A percentile compares a stretch with the other conserved stretches of the same genome.
Evolutionary conservation across 1,140 invertebrate species (phyloP).

Genomic region (Drosophila mayri): DNA sequence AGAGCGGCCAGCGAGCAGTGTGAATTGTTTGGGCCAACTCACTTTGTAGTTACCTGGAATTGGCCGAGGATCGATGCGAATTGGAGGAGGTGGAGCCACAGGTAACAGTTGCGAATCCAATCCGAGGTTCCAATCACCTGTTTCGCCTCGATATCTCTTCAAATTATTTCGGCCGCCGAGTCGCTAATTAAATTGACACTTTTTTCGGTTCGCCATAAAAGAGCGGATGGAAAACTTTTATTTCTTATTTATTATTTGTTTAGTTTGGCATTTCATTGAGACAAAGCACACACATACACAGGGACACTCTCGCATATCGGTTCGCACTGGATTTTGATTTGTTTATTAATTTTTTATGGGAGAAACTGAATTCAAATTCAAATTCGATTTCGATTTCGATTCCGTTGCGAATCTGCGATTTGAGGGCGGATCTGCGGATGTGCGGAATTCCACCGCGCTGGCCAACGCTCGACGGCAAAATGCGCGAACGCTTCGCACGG

Average conservation of each 20-base stretch:
- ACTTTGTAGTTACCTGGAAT: slow-evolving; percentile 38
- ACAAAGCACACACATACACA: slow-evolving; percentile 34
- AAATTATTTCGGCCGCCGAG: slow-evolving; percentile 24
- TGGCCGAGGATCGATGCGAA: slow-evolving; percentile 5
- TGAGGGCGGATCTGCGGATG: slow-evolving; percentile 23
- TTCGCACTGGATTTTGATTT: slow-evolving; percentile 39
- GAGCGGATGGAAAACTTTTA: slow-evolving; percentile 71
- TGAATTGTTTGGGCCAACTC: slow-evolving; percentile 22
- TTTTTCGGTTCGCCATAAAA: slow-evolving; percentile 46
- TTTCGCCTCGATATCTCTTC: slow-evolving; percentile 47
- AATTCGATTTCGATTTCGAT: slow-evolving; percentile 19
- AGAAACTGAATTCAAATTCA: slow-evolving; percentile 22
- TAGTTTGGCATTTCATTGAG: slow-evolving; percentile 66
- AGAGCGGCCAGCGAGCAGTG: background rate
- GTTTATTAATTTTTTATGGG: slow-evolving; percentile 50
- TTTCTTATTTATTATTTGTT: slow-evolving; percentile 24
- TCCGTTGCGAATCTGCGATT: slow-evolving; percentile 37
- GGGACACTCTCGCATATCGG: slow-evolving; percentile 10
- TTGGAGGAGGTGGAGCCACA: slow-evolving; percentile 34
- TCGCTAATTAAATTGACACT: slow-evolving; percentile 82
- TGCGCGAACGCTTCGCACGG: slow-evolving; percentile 70
- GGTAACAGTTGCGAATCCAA: slow-evolving; percentile 15
- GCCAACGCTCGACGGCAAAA: slow-evolving; percentile 79
- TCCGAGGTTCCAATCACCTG: slow-evolving; percentile 41
- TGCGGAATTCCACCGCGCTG: slow-evolving; percentile 76